These are phyloP conservation scores for Nymphalis c-album DNA, from an alignment of 2,888 invertebrate genomes.

Conservation along the genomic window DNA sequence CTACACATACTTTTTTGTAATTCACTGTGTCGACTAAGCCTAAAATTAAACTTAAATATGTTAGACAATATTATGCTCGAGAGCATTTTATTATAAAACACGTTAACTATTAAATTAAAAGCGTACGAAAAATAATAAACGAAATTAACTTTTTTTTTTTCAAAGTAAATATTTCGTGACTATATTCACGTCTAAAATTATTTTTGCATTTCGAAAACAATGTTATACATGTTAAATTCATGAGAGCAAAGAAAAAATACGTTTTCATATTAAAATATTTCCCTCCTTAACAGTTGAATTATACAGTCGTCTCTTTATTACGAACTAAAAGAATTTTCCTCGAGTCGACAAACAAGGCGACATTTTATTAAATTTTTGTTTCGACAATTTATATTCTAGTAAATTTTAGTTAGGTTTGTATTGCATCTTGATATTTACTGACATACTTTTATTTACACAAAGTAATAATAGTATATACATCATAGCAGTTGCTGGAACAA, in stretches of 20 bases:
- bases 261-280: constrained; percentile 20
- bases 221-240: constrained; percentile 20
- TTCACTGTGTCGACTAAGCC: no score
- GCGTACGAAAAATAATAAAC: neutral
- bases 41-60: no score
- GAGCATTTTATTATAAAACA: no score
- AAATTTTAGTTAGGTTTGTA: no score
- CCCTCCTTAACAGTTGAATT: constrained; percentile 17
- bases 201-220: constrained; percentile 15
- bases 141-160: neutral
- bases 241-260: constrained; percentile 10
- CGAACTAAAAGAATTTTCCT: constrained; percentile 20
- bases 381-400: neutral
- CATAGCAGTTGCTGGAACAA: no score
- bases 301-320: constrained; percentile 22
- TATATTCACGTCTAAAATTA: constrained; percentile 9
- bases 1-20: no score
- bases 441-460: no score
- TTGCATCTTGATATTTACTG: no score
- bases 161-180: constrained; percentile 7
- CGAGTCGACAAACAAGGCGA: constrained; percentile 17
- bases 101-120: no score
- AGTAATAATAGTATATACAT: no score
- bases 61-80: no score
- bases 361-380: constrained; percentile 20